Conservation (phyloP, 2,888 invertebrate species). For the Sphinx pinastri region DNA sequence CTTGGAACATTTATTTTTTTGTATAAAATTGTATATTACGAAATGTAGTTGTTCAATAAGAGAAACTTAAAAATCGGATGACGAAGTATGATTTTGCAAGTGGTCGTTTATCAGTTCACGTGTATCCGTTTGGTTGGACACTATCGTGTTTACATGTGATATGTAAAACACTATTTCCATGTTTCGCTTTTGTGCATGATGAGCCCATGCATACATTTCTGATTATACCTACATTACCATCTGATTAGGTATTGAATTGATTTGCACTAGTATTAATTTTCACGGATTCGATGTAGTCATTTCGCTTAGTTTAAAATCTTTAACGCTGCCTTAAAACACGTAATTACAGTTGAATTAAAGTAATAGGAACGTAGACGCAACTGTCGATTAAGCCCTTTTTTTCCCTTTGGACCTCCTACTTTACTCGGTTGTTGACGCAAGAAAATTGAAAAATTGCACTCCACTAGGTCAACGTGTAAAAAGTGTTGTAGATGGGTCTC, state of each 20-base stretch:
- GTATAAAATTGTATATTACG: background rate
- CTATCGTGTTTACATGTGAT: too few relatives aligned
- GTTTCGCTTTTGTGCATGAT: too few relatives aligned
- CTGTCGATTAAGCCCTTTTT: background rate
- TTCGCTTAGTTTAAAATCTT: background rate
- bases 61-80: too few relatives aligned
- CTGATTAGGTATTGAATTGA: too few relatives aligned
- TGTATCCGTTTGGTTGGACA: too few relatives aligned
- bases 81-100: too few relatives aligned
- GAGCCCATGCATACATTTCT: too few relatives aligned
- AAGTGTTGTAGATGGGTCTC: background rate
- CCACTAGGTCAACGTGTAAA: background rate
- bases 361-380: background rate
- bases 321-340: background rate
- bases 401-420: background rate
- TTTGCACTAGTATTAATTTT: background rate
- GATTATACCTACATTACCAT: too few relatives aligned
- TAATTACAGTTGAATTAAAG: slow-evolving; percentile 12
- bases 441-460: slow-evolving; percentile 20
- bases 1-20: background rate
- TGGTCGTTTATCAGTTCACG: too few relatives aligned
- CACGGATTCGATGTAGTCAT: background rate
- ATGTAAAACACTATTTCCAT: too few relatives aligned
- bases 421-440: background rate
- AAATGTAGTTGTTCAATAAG: background rate